Evolutionary conservation across 2,797 vertebrate genomes (phyloP).

Genomic region (Lagorchestes hirsutus): DNA sequence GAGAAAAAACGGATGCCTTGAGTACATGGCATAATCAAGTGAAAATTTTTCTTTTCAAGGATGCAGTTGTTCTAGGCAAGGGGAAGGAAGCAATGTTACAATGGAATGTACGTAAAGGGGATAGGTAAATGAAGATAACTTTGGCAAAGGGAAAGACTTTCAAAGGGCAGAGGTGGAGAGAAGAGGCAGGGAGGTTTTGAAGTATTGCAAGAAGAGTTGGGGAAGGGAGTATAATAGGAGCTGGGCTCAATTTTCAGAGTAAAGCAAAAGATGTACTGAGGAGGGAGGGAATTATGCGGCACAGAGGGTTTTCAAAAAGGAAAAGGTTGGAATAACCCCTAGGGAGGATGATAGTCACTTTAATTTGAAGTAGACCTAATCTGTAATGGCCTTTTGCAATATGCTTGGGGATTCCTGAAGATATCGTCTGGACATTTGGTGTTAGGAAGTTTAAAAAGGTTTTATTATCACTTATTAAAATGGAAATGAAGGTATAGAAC

Average conservation of each 20-base stretch:
- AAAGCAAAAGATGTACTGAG: neutral
- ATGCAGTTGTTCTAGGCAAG: neutral
- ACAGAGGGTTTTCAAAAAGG: neutral
- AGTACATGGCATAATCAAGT: neutral
- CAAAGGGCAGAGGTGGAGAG: neutral
- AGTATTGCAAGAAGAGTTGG: neutral
- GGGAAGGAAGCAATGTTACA: neutral
- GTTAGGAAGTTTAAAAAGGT: too few species aligned
- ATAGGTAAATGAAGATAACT: neutral
- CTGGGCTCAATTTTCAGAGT: neutral
- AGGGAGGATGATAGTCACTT: too few species aligned
- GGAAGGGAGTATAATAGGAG: neutral
- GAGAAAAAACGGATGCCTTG: slow-evolving; percentile 4
- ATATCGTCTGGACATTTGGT: too few species aligned
- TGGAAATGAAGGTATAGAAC: too few species aligned
- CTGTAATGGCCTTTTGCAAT: too few species aligned
- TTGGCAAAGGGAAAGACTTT: neutral
- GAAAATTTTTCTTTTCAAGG: neutral
- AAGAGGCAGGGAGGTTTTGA: neutral
- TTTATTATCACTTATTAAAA: too few species aligned
- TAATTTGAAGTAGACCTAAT: too few species aligned
- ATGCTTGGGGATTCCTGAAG: too few species aligned
- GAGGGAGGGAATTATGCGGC: neutral
- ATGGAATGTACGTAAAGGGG: neutral
- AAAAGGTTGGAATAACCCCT: neutral